Evolutionary conservation across 2,797 vertebrate species (phyloP).

Genomic region (Gadopsis marmoratus): DNA sequence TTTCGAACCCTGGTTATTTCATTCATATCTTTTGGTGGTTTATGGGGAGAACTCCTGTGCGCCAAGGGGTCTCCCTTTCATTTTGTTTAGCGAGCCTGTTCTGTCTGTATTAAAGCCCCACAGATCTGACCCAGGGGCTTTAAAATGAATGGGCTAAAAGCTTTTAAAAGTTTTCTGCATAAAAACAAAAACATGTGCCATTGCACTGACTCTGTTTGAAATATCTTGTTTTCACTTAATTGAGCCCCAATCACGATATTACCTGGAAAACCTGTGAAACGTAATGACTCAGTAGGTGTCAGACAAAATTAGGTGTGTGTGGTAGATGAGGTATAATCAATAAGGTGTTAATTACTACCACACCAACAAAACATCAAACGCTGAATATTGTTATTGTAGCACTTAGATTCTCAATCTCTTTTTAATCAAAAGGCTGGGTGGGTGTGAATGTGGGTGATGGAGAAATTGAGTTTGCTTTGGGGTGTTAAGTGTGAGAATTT

Average conservation of each 20-base stretch:
- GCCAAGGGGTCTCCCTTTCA: neutral
- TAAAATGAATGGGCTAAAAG: neutral
- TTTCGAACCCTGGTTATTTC: neutral
- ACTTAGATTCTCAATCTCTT: slow-evolving; percentile 30
- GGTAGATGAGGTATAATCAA: slow-evolving; percentile 28
- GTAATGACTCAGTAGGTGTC: slow-evolving; percentile 1
- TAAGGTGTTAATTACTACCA: slow-evolving; percentile 25
- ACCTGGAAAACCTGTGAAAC: slow-evolving; percentile 1
- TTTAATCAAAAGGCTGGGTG: slow-evolving; percentile 13
- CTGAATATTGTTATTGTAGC: slow-evolving; percentile 18
- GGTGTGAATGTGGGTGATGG: neutral
- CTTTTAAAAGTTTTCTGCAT: neutral
- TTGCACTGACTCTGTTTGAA: neutral
- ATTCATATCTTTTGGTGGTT: neutral
- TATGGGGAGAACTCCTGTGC: neutral
- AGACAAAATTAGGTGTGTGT: slow-evolving; percentile 6
- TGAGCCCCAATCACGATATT: neutral
- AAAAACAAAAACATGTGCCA: neutral
- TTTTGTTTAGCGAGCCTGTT: neutral
- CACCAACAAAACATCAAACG: neutral
- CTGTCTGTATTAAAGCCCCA: neutral
- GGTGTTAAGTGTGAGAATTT: neutral
- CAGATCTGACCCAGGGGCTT: neutral
- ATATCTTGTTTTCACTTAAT: neutral
- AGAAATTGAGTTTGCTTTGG: neutral